phyloP scores from a whole-genome alignment of 2,888 invertebrate species.

The Neoitamus cyanurus region DNA sequence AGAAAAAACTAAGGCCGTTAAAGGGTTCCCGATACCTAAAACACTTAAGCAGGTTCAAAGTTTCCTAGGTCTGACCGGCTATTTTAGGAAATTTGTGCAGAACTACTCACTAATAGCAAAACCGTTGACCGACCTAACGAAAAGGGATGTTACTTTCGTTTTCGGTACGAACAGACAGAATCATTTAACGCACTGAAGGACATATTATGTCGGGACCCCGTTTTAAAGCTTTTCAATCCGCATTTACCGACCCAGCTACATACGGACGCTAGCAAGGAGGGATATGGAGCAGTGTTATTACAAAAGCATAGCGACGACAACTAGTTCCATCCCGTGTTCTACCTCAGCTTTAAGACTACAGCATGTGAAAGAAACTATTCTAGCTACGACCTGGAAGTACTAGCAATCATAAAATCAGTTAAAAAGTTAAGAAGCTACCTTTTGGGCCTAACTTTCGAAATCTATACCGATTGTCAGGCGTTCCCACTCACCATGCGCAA shows the following conservation, averaged over 20 bases:
- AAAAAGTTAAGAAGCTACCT: slow-evolving; percentile 14
- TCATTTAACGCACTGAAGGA: slow-evolving; percentile 51
- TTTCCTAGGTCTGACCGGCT: slow-evolving; percentile 56
- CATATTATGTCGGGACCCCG: slow-evolving; percentile 36
- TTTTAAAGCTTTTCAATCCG: slow-evolving; percentile 29
- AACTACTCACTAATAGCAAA: slow-evolving; percentile 50
- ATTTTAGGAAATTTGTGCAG: too few relatives aligned
- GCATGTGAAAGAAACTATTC: not conserved
- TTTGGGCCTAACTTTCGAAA: not conserved
- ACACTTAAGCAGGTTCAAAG: slow-evolving; percentile 54
- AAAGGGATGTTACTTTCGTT: slow-evolving; percentile 50
- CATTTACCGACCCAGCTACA: not conserved
- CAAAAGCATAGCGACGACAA: not conserved
- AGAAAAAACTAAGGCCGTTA: slow-evolving; percentile 52
- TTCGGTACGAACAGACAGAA: slow-evolving; percentile 52
- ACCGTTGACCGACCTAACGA: slow-evolving; percentile 52
- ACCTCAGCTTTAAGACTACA: not conserved
- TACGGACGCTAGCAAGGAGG: slow-evolving; percentile 10
- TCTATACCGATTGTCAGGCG: not conserved
- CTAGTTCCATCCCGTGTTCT: slow-evolving; percentile 17
- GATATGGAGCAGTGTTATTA: not conserved
- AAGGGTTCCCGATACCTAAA: slow-evolving; percentile 53
- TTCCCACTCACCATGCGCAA: not conserved
- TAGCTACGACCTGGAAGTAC: slow-evolving; percentile 17
- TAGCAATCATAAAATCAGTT: slow-evolving; percentile 3